Base-by-base conservation (phyloP, 2,888 invertebrate species). In the Ophion ellenae region DNA sequence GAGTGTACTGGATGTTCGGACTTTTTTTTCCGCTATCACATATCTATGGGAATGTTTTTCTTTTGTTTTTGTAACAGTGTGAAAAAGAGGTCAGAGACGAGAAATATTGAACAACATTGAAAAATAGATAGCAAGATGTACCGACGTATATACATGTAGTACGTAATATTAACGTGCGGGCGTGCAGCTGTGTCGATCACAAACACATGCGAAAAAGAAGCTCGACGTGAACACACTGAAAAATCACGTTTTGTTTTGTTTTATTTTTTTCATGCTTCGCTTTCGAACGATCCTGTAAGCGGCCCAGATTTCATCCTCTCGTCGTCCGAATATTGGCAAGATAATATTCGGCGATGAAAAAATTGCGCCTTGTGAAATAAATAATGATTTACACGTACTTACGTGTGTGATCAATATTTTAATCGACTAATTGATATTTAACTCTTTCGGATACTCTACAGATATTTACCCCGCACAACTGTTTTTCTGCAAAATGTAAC, bases 51-150 rank as follows among this genome's bases (percentile, higher is more conserved):
- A 61, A 14, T 75, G 47, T 74, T 57, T 2, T 61, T 66, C 71
- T 69, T 77, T 75, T 17, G 10, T 63, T 76, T 82, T 80, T 71
- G 64, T 74, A 66, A 70, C 61, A 70, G 81, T 63, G 83, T 83
- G 78, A 83, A 81, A 71, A 83, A 85, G 79, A 87, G 87, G 76
- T 88, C 74, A 84, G 81, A 86, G 86, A 87, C 87, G 73, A 87
- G 81, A 86, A 86, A 85, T 77, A 86, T 61, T 85, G 53, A 80
- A 85, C 83, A 81, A 32, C 24, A 79, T 53, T 61, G 66, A 75
- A 76, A 71, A 85, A 80, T 85, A 73, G 40, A 83, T 67, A 75
- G n/a, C 79, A 66, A 82, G 20, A 71, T 28, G 74, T 47, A 71
- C 64, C 76, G 71, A 53, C 57, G 45, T 66, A 76, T 76, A 78